Evolutionary conservation across 37 sponge, comb jelly and placozoan genomes (phyloP).

Genomic region (Theonella swinhoei): DNA sequence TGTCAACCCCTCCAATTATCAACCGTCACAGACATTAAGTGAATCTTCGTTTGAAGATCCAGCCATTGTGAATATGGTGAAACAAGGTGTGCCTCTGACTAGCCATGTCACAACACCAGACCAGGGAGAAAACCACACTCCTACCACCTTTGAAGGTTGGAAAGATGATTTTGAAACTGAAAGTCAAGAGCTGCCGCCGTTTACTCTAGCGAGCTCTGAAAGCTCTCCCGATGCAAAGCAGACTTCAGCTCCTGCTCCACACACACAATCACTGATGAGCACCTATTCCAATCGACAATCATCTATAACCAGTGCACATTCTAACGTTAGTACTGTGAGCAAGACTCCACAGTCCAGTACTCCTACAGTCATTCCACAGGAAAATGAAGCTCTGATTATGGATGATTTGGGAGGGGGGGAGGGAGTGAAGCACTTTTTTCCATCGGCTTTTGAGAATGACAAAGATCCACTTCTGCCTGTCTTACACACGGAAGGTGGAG

Average conservation of each 20-base stretch:
- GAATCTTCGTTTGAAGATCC: conserved; percentile 1
- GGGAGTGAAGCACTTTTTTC: neutral
- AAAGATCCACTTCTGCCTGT: neutral
- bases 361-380: neutral
- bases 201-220: neutral
- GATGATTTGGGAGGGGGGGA: neutral
- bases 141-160: too few species aligned
- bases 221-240: neutral
- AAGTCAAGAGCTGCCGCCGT: neutral
- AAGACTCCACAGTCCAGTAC: neutral
- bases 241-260: neutral
- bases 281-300: too few species aligned
- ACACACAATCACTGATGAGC: too few species aligned
- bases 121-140: too few species aligned
- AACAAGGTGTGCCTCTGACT: neutral
- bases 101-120: too few species aligned
- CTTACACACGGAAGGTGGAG: neutral
- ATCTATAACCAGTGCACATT: too few species aligned
- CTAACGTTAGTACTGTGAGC: neutral
- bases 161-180: neutral
- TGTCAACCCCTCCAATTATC: neutral
- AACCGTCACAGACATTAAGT: neutral
- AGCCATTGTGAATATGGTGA: neutral
- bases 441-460: neutral
- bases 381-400: neutral